Evolutionary conservation across 2,113 vertebrate species (phyloP).

Genomic region (Erinaceus europaeus): DNA sequence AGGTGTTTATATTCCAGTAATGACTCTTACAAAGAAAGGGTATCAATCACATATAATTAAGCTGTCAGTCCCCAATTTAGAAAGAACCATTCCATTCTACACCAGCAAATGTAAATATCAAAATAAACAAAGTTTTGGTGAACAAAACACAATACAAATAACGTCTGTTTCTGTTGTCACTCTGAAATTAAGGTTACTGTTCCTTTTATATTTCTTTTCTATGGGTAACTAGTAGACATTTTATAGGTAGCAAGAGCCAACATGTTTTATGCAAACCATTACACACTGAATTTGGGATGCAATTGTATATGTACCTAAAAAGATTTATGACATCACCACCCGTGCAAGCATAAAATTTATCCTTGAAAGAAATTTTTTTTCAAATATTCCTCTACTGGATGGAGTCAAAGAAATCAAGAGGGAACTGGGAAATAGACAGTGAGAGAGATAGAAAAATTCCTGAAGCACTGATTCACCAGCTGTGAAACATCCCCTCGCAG

Average conservation of each 20-base stretch:
- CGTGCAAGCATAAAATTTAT: conserved; percentile 9
- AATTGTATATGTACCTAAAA: conserved; percentile 41
- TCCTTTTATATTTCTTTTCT: conserved; percentile 42
- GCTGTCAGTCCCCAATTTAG: conserved; percentile 77
- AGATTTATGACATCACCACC: conserved; percentile 13
- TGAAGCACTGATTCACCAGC: no score
- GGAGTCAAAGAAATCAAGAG: no score
- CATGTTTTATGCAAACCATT: conserved; percentile 55
- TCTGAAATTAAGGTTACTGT: conserved; percentile 11
- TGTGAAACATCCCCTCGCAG: no score
- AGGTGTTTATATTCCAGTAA: conserved; percentile 62
- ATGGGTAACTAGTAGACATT: conserved; percentile 17
- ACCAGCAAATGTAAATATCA: conserved; percentile 73
- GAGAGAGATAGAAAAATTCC: no score
- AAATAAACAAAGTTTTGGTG: conserved; percentile 64
- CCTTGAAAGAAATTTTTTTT: conserved; percentile 12
- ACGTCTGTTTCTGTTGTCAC: conserved; percentile 34
- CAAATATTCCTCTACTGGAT: no score
- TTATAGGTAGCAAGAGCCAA: conserved; percentile 25
- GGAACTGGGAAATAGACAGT: no score
- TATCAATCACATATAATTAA: conserved; percentile 81
- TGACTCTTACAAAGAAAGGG: conserved; percentile 68
- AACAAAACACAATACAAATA: conserved; percentile 3
- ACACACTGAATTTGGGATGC: background rate
- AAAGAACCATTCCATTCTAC: conserved; percentile 63